A percentile compares a stretch with the other conserved stretches of the same genome.
These are phyloP conservation scores for Buathra laborator DNA, from an alignment of 2,888 invertebrate genomes.

Conservation along the genomic window DNA sequence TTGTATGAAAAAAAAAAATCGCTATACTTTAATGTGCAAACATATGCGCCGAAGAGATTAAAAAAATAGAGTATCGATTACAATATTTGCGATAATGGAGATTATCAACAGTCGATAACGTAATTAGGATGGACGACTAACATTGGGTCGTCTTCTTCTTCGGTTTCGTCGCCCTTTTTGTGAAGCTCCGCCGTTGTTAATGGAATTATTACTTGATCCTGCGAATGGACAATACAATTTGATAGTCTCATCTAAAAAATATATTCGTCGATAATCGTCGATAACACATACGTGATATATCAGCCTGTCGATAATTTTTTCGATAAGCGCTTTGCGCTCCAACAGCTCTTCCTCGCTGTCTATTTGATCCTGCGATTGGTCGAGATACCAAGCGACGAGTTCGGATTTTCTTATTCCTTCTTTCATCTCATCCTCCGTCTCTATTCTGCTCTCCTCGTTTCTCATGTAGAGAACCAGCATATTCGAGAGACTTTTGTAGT, in stretches of 20 bases:
- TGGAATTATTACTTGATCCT: conserved; percentile 95
- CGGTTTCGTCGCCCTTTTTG: conserved; percentile 85
- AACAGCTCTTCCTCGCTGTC: conserved; percentile 96
- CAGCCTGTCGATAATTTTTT: conserved; percentile 97
- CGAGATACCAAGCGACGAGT: conserved; percentile 97
- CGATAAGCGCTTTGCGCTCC: conserved; percentile 94
- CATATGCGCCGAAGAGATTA: not conserved
- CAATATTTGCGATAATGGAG: not conserved
- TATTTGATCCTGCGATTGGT: conserved; percentile 94
- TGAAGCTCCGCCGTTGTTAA: conserved; percentile 88
- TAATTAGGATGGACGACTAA: conserved; percentile 99
- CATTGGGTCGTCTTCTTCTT: conserved; percentile 91
- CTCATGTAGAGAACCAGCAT: conserved; percentile 96
- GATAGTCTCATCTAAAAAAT: not conserved
- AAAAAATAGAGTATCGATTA: conserved; percentile 39
- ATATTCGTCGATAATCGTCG: conserved; percentile 23
- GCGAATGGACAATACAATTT: conserved; percentile 77
- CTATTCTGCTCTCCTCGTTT: conserved; percentile 91
- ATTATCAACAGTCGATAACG: conserved; percentile 88
- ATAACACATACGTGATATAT: conserved; percentile 91
- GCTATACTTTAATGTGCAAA: conserved; percentile 8
- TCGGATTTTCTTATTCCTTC: conserved; percentile 92
- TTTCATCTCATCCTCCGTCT: conserved; percentile 87
- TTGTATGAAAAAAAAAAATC: not conserved
- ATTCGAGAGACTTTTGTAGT: conserved; percentile 96